Percentiles rank a stretch among this genome's conserved stretches.
Conservation (phyloP, 2,113 vertebrate species). For the Thalassarche chlororhynchos region DNA sequence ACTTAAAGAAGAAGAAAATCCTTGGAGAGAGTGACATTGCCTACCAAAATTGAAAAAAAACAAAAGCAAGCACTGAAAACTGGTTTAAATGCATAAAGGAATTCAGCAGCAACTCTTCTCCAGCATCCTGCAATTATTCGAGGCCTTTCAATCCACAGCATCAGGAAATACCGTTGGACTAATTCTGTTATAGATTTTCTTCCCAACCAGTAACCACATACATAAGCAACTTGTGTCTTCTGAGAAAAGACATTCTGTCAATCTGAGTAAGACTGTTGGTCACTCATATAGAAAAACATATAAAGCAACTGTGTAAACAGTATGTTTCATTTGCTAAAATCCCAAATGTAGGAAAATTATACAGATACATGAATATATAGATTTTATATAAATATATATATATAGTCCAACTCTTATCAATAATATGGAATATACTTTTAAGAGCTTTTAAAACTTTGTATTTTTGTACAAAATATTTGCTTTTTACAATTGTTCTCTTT, state of each 20-base stretch:
- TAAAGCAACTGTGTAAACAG: slow-evolving; percentile 67
- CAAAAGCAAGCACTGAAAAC: slow-evolving; percentile 72
- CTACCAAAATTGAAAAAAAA: not conserved
- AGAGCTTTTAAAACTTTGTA: slow-evolving; percentile 86
- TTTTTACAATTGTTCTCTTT: slow-evolving; percentile 74
- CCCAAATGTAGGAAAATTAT: slow-evolving; percentile 76
- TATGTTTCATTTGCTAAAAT: slow-evolving; percentile 72
- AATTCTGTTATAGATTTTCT: slow-evolving; percentile 47
- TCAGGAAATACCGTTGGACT: slow-evolving; percentile 59
- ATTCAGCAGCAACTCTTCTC: slow-evolving; percentile 40
- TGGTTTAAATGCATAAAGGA: slow-evolving; percentile 36
- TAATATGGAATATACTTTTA: slow-evolving; percentile 84
- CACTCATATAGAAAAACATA: slow-evolving; percentile 59
- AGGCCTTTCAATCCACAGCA: slow-evolving; percentile 45
- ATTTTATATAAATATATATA: slow-evolving; percentile 78
- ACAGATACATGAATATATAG: slow-evolving; percentile 74
- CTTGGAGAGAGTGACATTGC: slow-evolving; percentile 37
- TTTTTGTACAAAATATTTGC: slow-evolving; percentile 87
- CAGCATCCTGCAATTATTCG: slow-evolving; percentile 6
- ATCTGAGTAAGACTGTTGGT: slow-evolving; percentile 60
- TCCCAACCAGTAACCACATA: slow-evolving; percentile 30
- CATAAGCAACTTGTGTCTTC: slow-evolving; percentile 47
- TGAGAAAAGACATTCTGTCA: slow-evolving; percentile 29
- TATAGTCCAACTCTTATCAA: slow-evolving; percentile 79
- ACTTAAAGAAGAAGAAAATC: slow-evolving; percentile 50